phyloP scores from a whole-genome alignment of 2,113 vertebrate species.

The Ploceus nigricollis region DNA sequence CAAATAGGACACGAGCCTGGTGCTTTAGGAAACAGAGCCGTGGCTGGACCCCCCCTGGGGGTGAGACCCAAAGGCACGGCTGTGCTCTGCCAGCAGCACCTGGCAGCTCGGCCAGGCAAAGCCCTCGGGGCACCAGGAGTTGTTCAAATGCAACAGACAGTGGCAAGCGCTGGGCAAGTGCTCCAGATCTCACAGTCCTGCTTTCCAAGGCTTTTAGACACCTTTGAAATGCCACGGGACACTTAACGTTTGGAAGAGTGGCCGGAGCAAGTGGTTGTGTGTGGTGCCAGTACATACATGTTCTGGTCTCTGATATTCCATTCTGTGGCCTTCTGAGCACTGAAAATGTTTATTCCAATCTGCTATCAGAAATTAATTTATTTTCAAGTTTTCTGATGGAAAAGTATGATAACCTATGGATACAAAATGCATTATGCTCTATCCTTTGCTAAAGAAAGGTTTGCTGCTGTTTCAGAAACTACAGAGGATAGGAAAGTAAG shows the following conservation, averaged over 20 bases:
- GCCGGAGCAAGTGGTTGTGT: fast-evolving
- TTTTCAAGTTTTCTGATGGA: neutral
- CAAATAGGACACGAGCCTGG: fast-evolving
- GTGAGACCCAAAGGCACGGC: fast-evolving
- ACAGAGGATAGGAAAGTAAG: neutral
- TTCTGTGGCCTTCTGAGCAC: neutral
- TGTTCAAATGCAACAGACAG: neutral
- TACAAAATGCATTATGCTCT: neutral
- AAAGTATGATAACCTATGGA: neutral
- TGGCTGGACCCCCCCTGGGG: fast-evolving
- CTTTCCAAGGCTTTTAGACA: neutral
- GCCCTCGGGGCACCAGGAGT: fast-evolving
- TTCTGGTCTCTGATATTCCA: fast-evolving
- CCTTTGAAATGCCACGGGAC: neutral
- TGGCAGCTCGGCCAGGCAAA: fast-evolving
- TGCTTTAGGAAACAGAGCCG: fast-evolving
- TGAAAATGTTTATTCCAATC: neutral
- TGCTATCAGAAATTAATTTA: neutral
- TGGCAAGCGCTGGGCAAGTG: neutral
- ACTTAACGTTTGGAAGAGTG: neutral
- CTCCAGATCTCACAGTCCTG: neutral
- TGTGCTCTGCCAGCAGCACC: neutral
- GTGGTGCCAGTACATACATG: fast-evolving
- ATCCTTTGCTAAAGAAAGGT: neutral
- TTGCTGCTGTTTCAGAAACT: neutral